Evolutionary conservation across 2,113 vertebrate genomes (phyloP), one percentile per base, ranked within the genome.

Genomic region (Hyaena hyaena): DNA sequence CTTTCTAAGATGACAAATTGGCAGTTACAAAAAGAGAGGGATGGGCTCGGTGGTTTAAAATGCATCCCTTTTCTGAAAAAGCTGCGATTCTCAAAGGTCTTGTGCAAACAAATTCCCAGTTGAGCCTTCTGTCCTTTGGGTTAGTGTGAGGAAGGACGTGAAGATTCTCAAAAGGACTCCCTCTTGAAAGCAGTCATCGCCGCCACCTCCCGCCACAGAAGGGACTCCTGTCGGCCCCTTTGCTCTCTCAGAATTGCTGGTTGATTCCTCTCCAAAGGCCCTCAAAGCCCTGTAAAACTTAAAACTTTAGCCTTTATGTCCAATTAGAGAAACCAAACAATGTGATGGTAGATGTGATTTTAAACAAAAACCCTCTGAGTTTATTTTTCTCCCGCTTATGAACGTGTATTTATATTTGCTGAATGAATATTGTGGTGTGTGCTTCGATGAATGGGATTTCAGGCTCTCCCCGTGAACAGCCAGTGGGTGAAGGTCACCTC

Each of bases 401-500:
- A 97, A 89, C 53, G 35, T 80, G 93, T 93, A 65, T 96, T 88
- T 87, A 31, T 73, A 87, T 33, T 73, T 69, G 31, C 53, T 4
- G 45, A 98, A 76, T 95, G 88, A 95, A 77, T 24, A 12, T 2
- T 0, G 7, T 26, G 82, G 12, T 66, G 87, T 39, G 84, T 84
- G 80, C 95, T 97, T 83, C 0, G 4, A 43, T 73, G 96, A 97
- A 68, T 39, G 95, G 90, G 66, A 26, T 33, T 65, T 39, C 96
- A 96, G 96, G 92, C 76, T 88, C 97, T 95, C 93, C 90, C 73
- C 55, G 53, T 95, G 97, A 96, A 74, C 55, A 94, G 97, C 92
- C 94, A 91, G 97, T 96, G 97, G 94, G 97, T 79, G 55, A 88
- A 10, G 94, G 98, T 97, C 96, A 98, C 97, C 90, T 95, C 58